Evolutionary conservation across 2,888 invertebrate genomes (phyloP).

Genomic region (Altica lythri): DNA sequence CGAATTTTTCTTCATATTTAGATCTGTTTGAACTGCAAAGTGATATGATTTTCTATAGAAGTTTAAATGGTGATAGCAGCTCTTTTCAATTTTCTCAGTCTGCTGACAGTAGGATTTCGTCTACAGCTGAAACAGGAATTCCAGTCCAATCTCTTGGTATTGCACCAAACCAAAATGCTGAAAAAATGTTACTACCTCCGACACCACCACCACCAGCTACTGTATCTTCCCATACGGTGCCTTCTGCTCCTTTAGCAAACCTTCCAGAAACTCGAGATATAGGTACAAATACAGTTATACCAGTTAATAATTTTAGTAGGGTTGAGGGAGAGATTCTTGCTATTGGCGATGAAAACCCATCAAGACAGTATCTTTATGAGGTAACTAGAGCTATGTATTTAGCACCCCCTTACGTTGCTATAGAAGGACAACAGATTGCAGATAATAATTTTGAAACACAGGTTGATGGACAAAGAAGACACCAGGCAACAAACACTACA

Average conservation of each 20-base stretch:
- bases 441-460: not conserved
- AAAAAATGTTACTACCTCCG: too few relatives aligned
- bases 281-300: not conserved
- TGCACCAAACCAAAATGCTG: too few relatives aligned
- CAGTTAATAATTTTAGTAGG: too few relatives aligned
- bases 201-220: too few relatives aligned
- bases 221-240: not conserved
- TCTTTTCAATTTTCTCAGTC: not conserved
- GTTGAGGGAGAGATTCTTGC: not conserved
- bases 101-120: too few relatives aligned
- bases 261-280: not conserved
- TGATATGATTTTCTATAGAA: not conserved
- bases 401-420: not conserved
- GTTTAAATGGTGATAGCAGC: slow-evolving; percentile 1
- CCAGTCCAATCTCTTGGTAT: not conserved
- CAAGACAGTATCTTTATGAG: slow-evolving; percentile 3
- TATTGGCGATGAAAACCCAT: not conserved
- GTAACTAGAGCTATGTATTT: slow-evolving; percentile 5
- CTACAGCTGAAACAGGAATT: not conserved
- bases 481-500: slow-evolving; percentile 7
- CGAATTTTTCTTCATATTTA: not conserved
- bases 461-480: not conserved
- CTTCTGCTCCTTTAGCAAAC: not conserved
- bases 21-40: not conserved
- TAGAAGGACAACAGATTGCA: not conserved